Evolutionary conservation across 2,113 vertebrate genomes (phyloP), one percentile per base, ranked within the genome.

Genomic region (Glaucomys volans): DNA sequence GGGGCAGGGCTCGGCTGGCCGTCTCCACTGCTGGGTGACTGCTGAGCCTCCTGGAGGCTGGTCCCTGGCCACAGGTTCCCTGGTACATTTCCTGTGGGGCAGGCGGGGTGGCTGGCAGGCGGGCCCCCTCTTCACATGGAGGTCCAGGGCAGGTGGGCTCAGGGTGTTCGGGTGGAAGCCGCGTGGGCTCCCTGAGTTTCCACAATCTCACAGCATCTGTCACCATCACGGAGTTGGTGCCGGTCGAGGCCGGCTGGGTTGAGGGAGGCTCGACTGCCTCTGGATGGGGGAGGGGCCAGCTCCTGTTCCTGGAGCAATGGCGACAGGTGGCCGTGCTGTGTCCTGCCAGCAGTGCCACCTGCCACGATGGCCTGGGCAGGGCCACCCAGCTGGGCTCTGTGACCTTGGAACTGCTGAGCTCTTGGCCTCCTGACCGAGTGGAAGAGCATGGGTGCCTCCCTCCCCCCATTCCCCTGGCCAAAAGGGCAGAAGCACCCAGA

Each of bases 21-120:
- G 20, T 10, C 13, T 72, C 32, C 26, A 6, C 76, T 76, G 54
- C 54, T 18, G 54, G 18, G 54, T 20, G 54, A 54, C 52, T 54
- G 52, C 4, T 0, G 17, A 54, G 54, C 18, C 18, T 20, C 54
- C 17, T 6, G 54, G 54, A 18, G 7, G 54, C 54, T 54, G 52
- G 54, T 54, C 54, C 54, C 54, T 4, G 54, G 17, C 1, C 7
- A 5, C 54, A 54, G 54, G 54, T 20, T 20, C 6, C 54, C 54
- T 18, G 20, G 54, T 18, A 0, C 1, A 1, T 59, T 20, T 40
- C 16, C 10, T 50, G 30, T 0, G 0, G 30, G 62, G 64, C n/a
- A n/a, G n/a, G 14, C 1, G 64, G 8, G 64, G 17, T 1, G 13
- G 11, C 62, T 1, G 12, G 35, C 22, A 52, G 44, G 35, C 1